Conservation (phyloP, 2,888 invertebrate species). For the Cactoblastis cactorum region DNA sequence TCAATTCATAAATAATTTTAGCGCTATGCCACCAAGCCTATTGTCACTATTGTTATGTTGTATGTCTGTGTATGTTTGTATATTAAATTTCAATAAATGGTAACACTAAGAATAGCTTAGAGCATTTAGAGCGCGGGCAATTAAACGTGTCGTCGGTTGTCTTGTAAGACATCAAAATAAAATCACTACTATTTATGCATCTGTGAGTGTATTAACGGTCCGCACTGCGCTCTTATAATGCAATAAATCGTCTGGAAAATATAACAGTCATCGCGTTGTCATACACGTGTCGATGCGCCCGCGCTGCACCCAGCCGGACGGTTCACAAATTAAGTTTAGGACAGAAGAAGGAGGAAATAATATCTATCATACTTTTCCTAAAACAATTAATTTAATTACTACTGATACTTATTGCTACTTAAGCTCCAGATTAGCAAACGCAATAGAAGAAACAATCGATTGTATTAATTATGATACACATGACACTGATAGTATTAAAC, state of each 20-base stretch:
- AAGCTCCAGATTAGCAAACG: no score
- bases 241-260: conserved; percentile 78
- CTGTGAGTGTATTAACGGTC: conserved; percentile 70
- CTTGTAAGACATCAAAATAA: conserved; percentile 77
- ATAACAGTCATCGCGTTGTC: conserved; percentile 75
- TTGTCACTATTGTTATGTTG: no score
- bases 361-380: not conserved
- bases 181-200: conserved; percentile 76
- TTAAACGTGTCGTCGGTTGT: conserved; percentile 73
- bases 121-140: conserved; percentile 64
- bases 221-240: conserved; percentile 70
- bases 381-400: no score
- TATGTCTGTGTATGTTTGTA: no score
- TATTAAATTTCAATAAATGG: conserved; percentile 26
- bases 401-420: no score
- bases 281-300: conserved; percentile 57
- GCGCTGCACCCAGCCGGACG: conserved; percentile 30
- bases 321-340: not conserved
- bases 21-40: no score
- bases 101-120: conserved; percentile 60
- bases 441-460: no score
- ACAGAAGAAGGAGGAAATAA: not conserved
- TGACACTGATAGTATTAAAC: no score
- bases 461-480: no score
- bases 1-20: no score